Evolutionary conservation across 2,113 vertebrate genomes (phyloP).

Genomic region (Barbus barbus): DNA sequence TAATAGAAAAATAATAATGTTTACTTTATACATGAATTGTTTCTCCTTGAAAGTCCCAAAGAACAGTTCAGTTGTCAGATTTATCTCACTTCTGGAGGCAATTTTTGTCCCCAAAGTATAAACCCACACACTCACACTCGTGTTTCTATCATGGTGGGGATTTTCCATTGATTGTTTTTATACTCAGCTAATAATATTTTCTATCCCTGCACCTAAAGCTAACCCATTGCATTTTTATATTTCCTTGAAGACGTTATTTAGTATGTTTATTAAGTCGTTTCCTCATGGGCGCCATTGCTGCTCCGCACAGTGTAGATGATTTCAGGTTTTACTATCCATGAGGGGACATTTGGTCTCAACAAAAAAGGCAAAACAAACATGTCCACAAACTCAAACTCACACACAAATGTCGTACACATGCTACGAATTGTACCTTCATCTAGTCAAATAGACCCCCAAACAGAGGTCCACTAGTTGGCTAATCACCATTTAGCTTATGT

Average conservation of each 20-base stretch:
- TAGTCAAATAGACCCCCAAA: neutral
- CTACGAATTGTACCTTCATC: neutral
- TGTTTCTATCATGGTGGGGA: conserved; percentile 3
- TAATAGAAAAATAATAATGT: neutral
- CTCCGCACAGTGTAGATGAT: neutral
- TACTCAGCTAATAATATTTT: conserved; percentile 19
- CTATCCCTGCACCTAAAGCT: conserved; percentile 7
- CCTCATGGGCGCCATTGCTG: neutral
- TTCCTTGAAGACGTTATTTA: conserved; percentile 10
- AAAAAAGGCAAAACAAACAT: neutral
- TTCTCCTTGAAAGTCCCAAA: neutral
- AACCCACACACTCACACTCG: conserved; percentile 3
- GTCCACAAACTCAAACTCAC: neutral
- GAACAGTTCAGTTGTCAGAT: neutral
- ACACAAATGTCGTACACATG: neutral
- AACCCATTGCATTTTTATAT: conserved; percentile 15
- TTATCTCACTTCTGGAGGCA: neutral
- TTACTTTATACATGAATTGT: neutral
- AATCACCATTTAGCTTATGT: neutral
- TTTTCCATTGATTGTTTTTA: conserved; percentile 21
- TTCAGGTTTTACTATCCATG: conserved; percentile 22
- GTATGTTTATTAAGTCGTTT: conserved; percentile 22
- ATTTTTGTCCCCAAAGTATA: neutral
- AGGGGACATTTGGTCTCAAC: conserved; percentile 1
- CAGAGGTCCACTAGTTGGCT: neutral